phyloP scores from a whole-genome alignment of 2,888 invertebrate species.

The Plagiodera versicolora region DNA sequence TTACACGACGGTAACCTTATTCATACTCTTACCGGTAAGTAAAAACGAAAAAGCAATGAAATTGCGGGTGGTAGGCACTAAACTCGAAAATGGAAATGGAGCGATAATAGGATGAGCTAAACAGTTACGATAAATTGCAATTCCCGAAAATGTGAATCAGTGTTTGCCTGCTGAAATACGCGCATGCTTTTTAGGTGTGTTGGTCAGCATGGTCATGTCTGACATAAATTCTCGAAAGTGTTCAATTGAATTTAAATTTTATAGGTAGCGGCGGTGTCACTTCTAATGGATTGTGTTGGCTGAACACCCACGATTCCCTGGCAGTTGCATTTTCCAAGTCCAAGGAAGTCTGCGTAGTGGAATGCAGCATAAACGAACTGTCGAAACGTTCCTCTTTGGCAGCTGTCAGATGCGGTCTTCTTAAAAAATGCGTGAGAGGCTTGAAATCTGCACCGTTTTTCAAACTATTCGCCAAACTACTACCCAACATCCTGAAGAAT shows the following conservation, averaged over 20 bases:
- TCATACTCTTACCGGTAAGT: conserved; percentile 58
- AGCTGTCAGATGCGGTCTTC: conserved; percentile 56
- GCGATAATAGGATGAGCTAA: no score
- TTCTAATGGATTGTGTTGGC: conserved; percentile 58
- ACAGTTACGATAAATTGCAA: no score
- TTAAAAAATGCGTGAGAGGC: conserved; percentile 58
- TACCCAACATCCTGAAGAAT: conserved; percentile 58
- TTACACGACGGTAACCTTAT: conserved; percentile 61
- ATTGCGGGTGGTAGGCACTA: no score
- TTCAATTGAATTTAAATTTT: background rate
- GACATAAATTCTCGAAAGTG: background rate
- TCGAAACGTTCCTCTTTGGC: conserved; percentile 56
- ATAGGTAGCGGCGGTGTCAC: conserved; percentile 53
- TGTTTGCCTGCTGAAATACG: no score
- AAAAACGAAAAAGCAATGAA: no score
- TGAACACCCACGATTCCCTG: conserved; percentile 54
- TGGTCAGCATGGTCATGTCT: no score
- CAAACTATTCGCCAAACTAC: conserved; percentile 53
- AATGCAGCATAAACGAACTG: conserved; percentile 55
- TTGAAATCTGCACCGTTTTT: conserved; percentile 61
- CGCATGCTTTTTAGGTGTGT: no score
- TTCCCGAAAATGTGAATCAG: no score
- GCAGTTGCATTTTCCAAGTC: conserved; percentile 60
- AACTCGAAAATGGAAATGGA: no score
- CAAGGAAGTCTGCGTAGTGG: conserved; percentile 58